These are phyloP conservation scores for Delichon dasypus DNA, from an alignment of 2,797 vertebrate species.

Conservation along the genomic window DNA sequence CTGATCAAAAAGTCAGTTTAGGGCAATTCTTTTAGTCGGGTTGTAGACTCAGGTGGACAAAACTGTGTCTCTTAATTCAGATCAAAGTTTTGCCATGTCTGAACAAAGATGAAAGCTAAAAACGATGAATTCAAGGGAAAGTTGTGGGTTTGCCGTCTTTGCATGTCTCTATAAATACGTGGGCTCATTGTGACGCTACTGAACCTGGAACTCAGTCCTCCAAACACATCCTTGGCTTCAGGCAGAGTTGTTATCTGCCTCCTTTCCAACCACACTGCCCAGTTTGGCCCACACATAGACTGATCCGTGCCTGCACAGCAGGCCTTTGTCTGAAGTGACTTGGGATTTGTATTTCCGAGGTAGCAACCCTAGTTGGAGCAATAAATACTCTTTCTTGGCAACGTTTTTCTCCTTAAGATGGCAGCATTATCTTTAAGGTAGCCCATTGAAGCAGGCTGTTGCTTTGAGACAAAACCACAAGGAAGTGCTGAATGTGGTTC, in stretches of 20 bases:
- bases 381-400: conserved; percentile 57
- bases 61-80: not conserved
- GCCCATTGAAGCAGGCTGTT: not conserved
- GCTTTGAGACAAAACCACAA: conserved; percentile 7
- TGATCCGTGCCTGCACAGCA: conserved; percentile 47
- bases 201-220: conserved; percentile 44
- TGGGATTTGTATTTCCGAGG: conserved; percentile 58
- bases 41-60: not conserved
- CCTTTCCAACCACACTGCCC: conserved; percentile 44
- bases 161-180: not conserved
- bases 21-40: not conserved
- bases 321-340: conserved; percentile 56
- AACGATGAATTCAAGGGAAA: not conserved
- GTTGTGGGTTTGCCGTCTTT: not conserved
- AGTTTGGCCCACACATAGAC: conserved; percentile 29
- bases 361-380: conserved; percentile 48
- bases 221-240: conserved; percentile 55
- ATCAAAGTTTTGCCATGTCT: not conserved
- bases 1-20: not conserved
- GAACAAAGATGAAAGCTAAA: not conserved
- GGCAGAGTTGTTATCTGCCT: conserved; percentile 44
- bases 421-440: conserved; percentile 52
- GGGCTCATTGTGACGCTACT: conserved; percentile 11
- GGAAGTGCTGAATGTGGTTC: not conserved
- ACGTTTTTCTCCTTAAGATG: conserved; percentile 47